Conservation (phyloP, 2,113 vertebrate genomes). For the Pygoscelis adeliae region DNA sequence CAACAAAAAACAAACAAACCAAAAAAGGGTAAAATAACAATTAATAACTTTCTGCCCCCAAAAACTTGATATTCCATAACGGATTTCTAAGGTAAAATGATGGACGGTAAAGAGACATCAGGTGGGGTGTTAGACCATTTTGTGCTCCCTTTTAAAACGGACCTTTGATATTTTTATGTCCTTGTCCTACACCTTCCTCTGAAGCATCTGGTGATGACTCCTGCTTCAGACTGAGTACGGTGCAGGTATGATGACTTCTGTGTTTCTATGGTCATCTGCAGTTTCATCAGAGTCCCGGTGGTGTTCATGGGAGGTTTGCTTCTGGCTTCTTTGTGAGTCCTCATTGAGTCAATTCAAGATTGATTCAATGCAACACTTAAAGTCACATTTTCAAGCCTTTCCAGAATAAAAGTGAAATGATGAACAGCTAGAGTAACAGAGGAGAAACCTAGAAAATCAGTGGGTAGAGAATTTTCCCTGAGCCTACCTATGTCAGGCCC, state of each 20-base stretch:
- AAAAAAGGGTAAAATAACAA: neutral
- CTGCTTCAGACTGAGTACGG: neutral
- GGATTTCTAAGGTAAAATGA: neutral
- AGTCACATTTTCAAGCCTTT: neutral
- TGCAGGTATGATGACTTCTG: neutral
- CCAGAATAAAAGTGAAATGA: neutral
- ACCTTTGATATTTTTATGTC: neutral
- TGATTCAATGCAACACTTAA: neutral
- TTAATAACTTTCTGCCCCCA: accelerated
- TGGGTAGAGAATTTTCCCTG: neutral
- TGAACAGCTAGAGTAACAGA: neutral
- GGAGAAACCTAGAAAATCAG: neutral
- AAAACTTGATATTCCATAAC: neutral
- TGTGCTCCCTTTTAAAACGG: neutral
- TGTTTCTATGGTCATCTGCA: accelerated
- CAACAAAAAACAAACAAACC: too few relatives aligned
- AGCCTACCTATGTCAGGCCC: neutral
- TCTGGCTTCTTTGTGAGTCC: neutral
- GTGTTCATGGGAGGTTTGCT: neutral
- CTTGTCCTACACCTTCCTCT: neutral
- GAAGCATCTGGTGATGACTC: neutral
- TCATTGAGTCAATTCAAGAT: neutral
- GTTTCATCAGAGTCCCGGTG: neutral
- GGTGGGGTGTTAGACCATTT: neutral
- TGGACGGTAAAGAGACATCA: neutral